Conservation (phyloP, 2,797 vertebrate genomes). For the Podarcis siculus region DNA sequence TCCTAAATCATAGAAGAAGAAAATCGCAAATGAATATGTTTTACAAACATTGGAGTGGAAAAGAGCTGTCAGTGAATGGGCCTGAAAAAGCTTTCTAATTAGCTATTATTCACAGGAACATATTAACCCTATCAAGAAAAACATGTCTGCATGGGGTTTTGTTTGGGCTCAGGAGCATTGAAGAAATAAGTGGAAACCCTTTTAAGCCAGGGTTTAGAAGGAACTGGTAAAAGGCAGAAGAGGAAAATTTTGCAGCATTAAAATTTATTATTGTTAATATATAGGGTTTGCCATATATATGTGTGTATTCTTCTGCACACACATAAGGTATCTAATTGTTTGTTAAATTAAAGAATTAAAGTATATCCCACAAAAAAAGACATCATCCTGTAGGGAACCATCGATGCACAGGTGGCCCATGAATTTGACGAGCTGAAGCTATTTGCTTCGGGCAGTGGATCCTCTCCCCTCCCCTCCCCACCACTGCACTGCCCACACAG, state of each 20-base stretch:
- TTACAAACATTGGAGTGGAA: conserved; percentile 13
- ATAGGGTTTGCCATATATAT: no score
- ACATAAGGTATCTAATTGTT: neutral
- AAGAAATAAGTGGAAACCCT: neutral
- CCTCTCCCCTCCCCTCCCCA: no score
- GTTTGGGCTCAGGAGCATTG: neutral
- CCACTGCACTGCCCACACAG: no score
- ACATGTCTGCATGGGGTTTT: neutral
- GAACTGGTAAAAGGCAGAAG: neutral
- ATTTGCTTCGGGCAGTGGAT: no score
- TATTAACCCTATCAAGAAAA: neutral
- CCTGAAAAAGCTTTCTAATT: conserved; percentile 6
- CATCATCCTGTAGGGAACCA: no score
- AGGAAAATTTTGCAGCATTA: neutral
- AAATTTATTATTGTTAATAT: no score
- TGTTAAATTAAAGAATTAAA: neutral
- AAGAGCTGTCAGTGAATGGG: conserved; percentile 3
- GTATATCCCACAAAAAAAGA: neutral
- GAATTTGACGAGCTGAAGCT: no score
- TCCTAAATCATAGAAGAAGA: conserved; percentile 9
- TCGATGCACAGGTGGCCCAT: no score
- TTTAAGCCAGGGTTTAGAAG: neutral
- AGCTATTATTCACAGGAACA: conserved; percentile 5
- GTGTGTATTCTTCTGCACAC: neutral
- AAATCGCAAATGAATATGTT: conserved; percentile 1